Evolutionary conservation across 2,888 invertebrate genomes (phyloP), one percentile per base, ranked within the genome.

Genomic region (Parelbella ahira): DNA sequence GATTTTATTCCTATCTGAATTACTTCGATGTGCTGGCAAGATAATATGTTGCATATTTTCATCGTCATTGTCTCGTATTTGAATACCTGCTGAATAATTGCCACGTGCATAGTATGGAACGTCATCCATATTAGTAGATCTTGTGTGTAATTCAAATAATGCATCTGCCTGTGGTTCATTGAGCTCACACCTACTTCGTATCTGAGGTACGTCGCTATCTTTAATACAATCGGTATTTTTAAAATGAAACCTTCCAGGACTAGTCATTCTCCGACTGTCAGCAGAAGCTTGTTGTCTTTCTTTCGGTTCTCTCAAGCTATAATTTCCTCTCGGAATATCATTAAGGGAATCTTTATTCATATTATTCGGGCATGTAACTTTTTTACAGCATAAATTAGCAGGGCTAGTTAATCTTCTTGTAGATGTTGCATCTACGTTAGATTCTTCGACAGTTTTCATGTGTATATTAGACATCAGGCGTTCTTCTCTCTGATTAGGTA

Each of bases 1-100:
- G 1, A 73, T 12, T 43, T 58, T 49, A 24, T 59, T 52, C 1
- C 56, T 21, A 10, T 49, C 41, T 1, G 29, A 12, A 3, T 3
- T 15, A 15, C 4, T 15, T 3, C 15, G 4, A 2, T 15, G 15
- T 15, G 15, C 15, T 4, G 15, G n/a, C 2, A 11, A 2, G 11
- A 19, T 1, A 4, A 21, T 9, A 6, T 8, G 10, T n/a, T 20
- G 12, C 7, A 1, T 37, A 5, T 10, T 1, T 18, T 23, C 15
- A 19, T 29, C 6, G n/a, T 37, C 24, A 25, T 20, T n/a, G 9
- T 36, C 42, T n/a, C 4, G 23, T 4, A 43, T 37, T 9, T 30
- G 7, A 25, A 43, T 43, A 0, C 30, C 24, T 7, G 24, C 30
- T 11, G 25, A 24, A 5, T 19, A 37, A 12, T 19, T 3, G 1